Conservation (phyloP, 2,888 invertebrate genomes). For the Rapana venosa region DNA sequence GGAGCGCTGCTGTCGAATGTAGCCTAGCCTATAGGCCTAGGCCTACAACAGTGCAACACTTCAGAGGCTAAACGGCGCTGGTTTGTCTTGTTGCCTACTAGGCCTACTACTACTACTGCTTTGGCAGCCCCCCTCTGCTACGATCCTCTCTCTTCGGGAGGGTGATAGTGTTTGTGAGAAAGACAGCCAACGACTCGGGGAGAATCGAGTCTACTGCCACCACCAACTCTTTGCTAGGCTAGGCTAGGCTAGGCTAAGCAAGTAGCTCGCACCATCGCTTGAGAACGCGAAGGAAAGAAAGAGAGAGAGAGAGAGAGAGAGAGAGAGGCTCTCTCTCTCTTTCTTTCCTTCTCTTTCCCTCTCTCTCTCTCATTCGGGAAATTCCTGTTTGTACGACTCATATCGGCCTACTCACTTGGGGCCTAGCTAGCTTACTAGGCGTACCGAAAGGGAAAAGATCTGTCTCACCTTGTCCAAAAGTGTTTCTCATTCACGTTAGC, state of each 20-base stretch:
- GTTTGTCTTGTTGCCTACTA: not conserved
- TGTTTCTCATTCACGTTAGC: not conserved
- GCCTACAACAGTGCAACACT: too few relatives aligned
- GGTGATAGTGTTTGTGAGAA: not conserved
- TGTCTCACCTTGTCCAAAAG: not conserved
- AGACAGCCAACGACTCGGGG: not conserved
- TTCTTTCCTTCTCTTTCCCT: not conserved
- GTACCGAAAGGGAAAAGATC: not conserved
- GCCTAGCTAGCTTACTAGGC: not conserved
- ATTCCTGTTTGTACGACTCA: slow-evolving; percentile 20
- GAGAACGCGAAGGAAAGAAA: too few relatives aligned
- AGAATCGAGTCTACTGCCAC: not conserved
- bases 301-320: too few relatives aligned
- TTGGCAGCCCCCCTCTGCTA: not conserved
- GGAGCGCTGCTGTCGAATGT: not conserved
- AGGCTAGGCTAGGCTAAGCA: not conserved
- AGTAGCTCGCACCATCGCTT: not conserved
- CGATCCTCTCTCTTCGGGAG: not conserved
- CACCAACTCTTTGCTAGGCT: not conserved
- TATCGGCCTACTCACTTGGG: not conserved
- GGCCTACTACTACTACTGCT: too few relatives aligned
- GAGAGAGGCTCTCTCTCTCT: not conserved
- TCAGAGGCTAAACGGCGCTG: not conserved
- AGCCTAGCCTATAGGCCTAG: too few relatives aligned
- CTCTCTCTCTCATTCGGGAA: not conserved